These are phyloP conservation scores for Cheilosia variabilis DNA, from an alignment of 2,888 invertebrate genomes.

Conservation along the genomic window DNA sequence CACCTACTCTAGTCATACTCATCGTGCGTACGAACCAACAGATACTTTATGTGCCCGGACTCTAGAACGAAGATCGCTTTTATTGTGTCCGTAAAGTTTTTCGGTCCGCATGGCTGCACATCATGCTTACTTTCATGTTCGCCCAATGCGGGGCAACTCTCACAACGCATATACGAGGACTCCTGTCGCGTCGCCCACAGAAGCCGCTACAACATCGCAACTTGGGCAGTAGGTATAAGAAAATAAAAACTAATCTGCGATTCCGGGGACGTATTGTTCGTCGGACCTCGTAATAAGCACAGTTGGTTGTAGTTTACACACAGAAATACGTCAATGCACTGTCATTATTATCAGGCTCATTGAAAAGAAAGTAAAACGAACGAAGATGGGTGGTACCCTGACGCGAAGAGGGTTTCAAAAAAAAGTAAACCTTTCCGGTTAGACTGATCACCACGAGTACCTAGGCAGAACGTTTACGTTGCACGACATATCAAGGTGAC, in stretches of 20 bases:
- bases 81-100: constrained; percentile 54
- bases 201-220: constrained; percentile 2
- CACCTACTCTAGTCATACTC: constrained; percentile 33
- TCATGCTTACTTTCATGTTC: constrained; percentile 55
- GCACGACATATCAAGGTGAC: constrained; percentile 36
- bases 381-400: constrained; percentile 8
- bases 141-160: constrained; percentile 37
- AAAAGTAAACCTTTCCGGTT: constrained; percentile 61
- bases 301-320: not conserved
- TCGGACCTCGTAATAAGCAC: constrained; percentile 6
- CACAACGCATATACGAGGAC: constrained; percentile 27
- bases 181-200: constrained; percentile 10
- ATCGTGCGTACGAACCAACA: constrained; percentile 40
- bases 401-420: constrained; percentile 30
- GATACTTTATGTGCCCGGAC: constrained; percentile 62
- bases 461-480: constrained; percentile 34
- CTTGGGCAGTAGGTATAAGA: constrained; percentile 2
- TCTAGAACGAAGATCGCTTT: constrained; percentile 56
- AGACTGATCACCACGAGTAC: constrained; percentile 24
- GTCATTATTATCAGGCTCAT: constrained; percentile 45
- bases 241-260: constrained; percentile 45
- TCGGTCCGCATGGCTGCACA: constrained; percentile 59
- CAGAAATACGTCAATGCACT: constrained; percentile 11
- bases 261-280: constrained; percentile 39
- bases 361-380: constrained; percentile 68